These are phyloP conservation scores for Acanthococcus lagerstroemiae DNA, from an alignment of 2,888 invertebrate genomes.

Conservation along the genomic window DNA sequence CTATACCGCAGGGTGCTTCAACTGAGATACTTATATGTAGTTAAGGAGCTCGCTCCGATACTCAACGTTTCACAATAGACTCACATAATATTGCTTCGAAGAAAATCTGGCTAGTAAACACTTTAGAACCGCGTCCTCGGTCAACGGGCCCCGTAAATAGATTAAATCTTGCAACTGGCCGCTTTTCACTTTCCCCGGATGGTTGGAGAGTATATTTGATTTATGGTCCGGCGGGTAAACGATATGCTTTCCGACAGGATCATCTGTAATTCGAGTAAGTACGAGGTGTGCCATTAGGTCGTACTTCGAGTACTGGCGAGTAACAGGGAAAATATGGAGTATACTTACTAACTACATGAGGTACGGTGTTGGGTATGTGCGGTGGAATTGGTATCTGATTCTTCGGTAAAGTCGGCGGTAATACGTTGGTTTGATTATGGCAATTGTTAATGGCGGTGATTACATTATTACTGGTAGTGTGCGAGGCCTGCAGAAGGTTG, in stretches of 20 bases:
- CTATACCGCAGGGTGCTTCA: too few species aligned
- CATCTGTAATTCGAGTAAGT: constrained; percentile 6
- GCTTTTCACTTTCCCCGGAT: neutral
- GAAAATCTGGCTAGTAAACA: constrained; percentile 83
- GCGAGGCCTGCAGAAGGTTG: neutral
- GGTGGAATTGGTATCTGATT: constrained; percentile 29
- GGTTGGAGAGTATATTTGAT: constrained; percentile 5
- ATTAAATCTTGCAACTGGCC: constrained; percentile 74
- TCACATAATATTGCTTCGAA: constrained; percentile 77
- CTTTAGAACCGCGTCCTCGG: constrained; percentile 86
- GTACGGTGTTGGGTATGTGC: constrained; percentile 14
- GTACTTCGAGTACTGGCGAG: neutral
- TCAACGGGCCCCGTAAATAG: constrained; percentile 82
- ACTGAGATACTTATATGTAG: too few species aligned
- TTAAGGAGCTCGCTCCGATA: too few species aligned
- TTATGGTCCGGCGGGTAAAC: neutral
- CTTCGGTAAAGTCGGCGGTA: constrained; percentile 26
- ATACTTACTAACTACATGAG: constrained; percentile 20
- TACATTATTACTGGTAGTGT: constrained; percentile 9
- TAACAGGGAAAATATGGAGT: neutral
- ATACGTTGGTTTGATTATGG: constrained; percentile 18
- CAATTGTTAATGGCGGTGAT: constrained; percentile 4
- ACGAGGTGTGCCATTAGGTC: too few species aligned
- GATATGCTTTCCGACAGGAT: constrained; percentile 1
- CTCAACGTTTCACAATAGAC: constrained; percentile 43